Percentiles rank a stretch among this genome's conserved stretches.
Evolutionary conservation across 2,113 vertebrate species (phyloP).

Genomic region (Tragelaphus strepsiceros): DNA sequence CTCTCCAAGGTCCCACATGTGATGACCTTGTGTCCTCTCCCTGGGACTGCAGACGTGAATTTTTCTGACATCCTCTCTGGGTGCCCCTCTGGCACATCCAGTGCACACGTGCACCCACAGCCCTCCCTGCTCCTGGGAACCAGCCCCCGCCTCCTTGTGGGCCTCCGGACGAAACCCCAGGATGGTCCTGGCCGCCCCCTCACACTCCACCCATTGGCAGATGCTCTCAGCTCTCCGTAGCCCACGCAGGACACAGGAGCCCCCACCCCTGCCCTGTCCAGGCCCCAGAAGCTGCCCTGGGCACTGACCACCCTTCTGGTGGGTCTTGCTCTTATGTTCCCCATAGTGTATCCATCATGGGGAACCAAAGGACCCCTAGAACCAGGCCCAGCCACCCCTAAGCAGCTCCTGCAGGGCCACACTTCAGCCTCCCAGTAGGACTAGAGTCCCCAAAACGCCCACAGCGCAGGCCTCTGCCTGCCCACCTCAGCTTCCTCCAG

Average conservation of each 20-base stretch:
- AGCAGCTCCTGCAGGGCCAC: not conserved
- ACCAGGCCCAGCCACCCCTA: not conserved
- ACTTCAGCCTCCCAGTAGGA: not conserved
- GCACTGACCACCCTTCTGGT: not conserved
- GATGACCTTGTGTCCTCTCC: not conserved
- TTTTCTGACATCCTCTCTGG: not conserved
- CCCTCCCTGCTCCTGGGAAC: too few species aligned
- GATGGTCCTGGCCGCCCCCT: not conserved
- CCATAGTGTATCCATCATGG: not conserved
- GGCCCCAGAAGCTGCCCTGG: not conserved
- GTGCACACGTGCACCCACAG: fast-evolving
- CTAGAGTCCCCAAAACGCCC: not conserved
- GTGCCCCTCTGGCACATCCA: not conserved
- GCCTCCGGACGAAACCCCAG: not conserved
- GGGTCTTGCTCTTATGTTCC: not conserved
- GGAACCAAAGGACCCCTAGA: not conserved
- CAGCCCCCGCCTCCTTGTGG: not conserved
- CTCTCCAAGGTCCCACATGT: not conserved
- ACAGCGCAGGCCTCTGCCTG: not conserved
- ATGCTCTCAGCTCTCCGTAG: not conserved
- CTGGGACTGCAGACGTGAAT: not conserved
- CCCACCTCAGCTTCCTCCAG: not conserved
- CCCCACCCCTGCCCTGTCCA: not conserved
- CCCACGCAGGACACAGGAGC: not conserved
- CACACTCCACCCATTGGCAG: fast-evolving